phyloP scores from a whole-genome alignment of 2,113 vertebrate species.

The Cebus imitator region DNA sequence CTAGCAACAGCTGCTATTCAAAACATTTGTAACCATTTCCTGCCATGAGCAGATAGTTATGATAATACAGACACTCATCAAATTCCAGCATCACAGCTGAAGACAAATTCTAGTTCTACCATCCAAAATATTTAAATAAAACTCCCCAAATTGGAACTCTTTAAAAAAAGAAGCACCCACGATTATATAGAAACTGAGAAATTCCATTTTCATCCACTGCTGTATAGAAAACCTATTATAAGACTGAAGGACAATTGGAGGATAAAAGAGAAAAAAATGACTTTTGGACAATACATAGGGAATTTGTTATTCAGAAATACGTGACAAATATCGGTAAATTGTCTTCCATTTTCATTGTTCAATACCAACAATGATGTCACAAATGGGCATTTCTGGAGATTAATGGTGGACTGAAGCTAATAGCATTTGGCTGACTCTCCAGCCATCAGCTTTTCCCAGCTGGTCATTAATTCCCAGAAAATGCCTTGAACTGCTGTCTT shows the following conservation, averaged over 20 bases:
- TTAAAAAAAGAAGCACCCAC: not conserved
- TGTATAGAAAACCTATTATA: conserved; percentile 1
- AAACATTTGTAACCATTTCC: conserved; percentile 60
- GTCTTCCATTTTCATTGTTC: conserved; percentile 42
- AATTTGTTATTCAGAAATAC: not conserved
- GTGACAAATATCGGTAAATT: conserved; percentile 19
- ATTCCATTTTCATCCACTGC: conserved; percentile 23
- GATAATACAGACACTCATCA: conserved; percentile 58
- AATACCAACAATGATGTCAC: conserved; percentile 7
- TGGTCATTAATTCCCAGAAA: conserved; percentile 71
- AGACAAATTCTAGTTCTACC: conserved; percentile 49
- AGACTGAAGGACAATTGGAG: conserved; percentile 31
- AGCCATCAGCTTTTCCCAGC: conserved; percentile 53
- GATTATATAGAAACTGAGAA: conserved; percentile 18
- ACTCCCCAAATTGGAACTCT: conserved; percentile 33
- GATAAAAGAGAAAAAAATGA: not conserved
- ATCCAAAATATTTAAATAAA: conserved; percentile 60
- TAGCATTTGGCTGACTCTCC: conserved; percentile 36
- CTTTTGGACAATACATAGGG: not conserved
- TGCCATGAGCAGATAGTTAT: conserved; percentile 57
- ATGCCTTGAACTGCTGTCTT: conserved; percentile 26
- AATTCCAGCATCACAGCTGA: conserved; percentile 55
- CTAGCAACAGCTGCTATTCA: conserved; percentile 53
- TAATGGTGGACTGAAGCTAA: conserved; percentile 35
- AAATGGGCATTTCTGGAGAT: conserved; percentile 19